phyloP scores from a whole-genome alignment of 92 coral and sea anemone genomes.

The Epizoanthus fatuus region DNA sequence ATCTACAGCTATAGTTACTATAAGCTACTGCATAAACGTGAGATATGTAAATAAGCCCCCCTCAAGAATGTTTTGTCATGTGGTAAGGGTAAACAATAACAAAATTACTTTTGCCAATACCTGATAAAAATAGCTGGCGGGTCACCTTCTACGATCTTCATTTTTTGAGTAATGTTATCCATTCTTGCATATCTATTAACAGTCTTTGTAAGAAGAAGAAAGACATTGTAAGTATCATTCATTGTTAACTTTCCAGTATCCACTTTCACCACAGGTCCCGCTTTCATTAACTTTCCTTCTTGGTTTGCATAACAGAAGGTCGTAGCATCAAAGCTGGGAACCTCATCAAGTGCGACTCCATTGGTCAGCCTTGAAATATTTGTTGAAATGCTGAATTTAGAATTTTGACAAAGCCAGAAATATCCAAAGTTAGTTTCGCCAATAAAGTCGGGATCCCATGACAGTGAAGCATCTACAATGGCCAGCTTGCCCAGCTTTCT shows the following conservation, averaged over 20 bases:
- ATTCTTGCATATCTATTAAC: slow-evolving; percentile 43
- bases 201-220: slow-evolving; percentile 59
- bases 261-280: slow-evolving; percentile 44
- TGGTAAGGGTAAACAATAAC: too few species aligned
- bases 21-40: too few species aligned
- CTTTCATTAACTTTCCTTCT: slow-evolving; percentile 46
- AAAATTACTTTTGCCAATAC: slow-evolving; percentile 3
- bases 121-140: slow-evolving; percentile 69
- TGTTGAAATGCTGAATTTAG: slow-evolving; percentile 25
- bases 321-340: slow-evolving; percentile 38
- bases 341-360: slow-evolving; percentile 22
- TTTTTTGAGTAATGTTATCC: slow-evolving; percentile 45
- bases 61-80: too few species aligned
- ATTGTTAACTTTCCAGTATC: slow-evolving; percentile 51
- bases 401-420: slow-evolving; percentile 76
- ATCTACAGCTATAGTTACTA: too few species aligned
- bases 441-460: slow-evolving; percentile 76
- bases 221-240: slow-evolving; percentile 57
- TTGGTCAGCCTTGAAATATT: slow-evolving; percentile 7
- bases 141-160: slow-evolving; percentile 71
- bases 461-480: slow-evolving; percentile 38
- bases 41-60: too few species aligned
- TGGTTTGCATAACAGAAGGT: slow-evolving; percentile 54
- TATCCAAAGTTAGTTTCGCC: slow-evolving; percentile 56
- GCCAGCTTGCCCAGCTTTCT: slow-evolving; percentile 38